Evolutionary conservation across 2,113 vertebrate genomes (phyloP).

Genomic region (Macquaria australasica): DNA sequence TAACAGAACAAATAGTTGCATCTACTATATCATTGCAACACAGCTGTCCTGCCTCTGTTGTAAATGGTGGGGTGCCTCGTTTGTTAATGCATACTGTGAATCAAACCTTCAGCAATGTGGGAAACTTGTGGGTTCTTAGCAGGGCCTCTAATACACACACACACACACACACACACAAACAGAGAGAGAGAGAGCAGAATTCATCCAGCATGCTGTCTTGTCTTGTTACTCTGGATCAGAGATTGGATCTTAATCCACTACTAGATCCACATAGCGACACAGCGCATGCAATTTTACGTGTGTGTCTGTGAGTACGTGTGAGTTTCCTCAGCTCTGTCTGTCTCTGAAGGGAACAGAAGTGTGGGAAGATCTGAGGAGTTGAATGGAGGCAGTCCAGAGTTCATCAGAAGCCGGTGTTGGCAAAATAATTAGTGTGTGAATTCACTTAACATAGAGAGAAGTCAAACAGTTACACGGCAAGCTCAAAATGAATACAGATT

Average conservation of each 20-base stretch:
- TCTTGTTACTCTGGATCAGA: slow-evolving; percentile 73
- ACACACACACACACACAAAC: neutral
- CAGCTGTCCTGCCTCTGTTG: neutral
- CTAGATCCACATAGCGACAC: slow-evolving; percentile 70
- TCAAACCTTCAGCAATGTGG: slow-evolving; percentile 55
- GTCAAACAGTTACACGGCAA: slow-evolving; percentile 57
- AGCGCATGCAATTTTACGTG: slow-evolving; percentile 47
- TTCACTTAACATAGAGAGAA: slow-evolving; percentile 62
- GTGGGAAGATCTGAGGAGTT: slow-evolving; percentile 75
- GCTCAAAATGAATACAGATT: slow-evolving; percentile 55
- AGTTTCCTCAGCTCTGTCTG: slow-evolving; percentile 48
- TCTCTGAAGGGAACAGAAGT: slow-evolving; percentile 71
- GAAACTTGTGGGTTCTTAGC: slow-evolving; percentile 34
- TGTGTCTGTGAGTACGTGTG: slow-evolving; percentile 38
- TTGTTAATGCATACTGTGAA: slow-evolving; percentile 2
- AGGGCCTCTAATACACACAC: slow-evolving; percentile 9
- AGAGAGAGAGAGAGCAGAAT: slow-evolving; percentile 31
- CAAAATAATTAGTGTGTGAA: slow-evolving; percentile 72
- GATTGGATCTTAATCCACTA: slow-evolving; percentile 79
- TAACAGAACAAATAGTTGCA: neutral
- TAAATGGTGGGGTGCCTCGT: neutral
- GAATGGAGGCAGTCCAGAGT: slow-evolving; percentile 56
- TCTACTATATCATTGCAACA: neutral
- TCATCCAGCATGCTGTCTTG: slow-evolving; percentile 60
- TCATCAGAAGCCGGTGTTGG: slow-evolving; percentile 61